phyloP scores from a whole-genome alignment of 2,113 vertebrate species.

The Smithornis capensis region DNA sequence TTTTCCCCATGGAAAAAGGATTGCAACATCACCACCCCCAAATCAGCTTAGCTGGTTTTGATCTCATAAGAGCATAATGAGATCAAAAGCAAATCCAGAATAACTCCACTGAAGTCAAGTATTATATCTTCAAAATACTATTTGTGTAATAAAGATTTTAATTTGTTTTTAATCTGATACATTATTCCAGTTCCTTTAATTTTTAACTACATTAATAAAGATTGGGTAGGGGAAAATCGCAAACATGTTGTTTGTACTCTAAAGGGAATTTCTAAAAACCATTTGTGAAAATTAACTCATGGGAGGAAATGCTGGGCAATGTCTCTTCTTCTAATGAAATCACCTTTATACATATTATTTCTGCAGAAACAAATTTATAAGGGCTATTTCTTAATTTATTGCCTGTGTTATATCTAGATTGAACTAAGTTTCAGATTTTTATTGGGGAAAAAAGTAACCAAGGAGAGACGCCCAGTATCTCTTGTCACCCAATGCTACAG shows the following conservation, averaged over 20 bases:
- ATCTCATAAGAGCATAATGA: slow-evolving; percentile 35
- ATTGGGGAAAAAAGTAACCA: neutral
- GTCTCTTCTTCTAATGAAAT: neutral
- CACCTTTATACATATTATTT: neutral
- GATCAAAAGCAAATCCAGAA: slow-evolving; percentile 47
- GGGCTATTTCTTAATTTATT: neutral
- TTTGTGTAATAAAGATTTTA: slow-evolving; percentile 3
- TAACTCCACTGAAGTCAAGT: neutral
- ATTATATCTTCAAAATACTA: slow-evolving; percentile 14
- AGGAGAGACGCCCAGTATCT: neutral
- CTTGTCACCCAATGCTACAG: neutral
- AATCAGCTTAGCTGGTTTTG: slow-evolving; percentile 31
- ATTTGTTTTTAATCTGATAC: neutral
- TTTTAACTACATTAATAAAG: neutral
- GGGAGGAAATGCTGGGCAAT: neutral
- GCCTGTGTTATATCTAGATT: neutral
- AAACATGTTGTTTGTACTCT: neutral
- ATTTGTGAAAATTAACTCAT: neutral
- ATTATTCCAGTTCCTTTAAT: neutral
- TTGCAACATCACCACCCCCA: neutral
- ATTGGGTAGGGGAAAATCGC: neutral
- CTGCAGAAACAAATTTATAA: neutral
- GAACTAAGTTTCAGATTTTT: neutral
- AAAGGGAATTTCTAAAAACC: slow-evolving; percentile 8
- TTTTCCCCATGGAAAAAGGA: neutral